A percentile compares a stretch with the other conserved stretches of the same genome.
Conservation (phyloP, 53 echinoderm and acorn worm species). For the Stichopus horrens region DNA sequence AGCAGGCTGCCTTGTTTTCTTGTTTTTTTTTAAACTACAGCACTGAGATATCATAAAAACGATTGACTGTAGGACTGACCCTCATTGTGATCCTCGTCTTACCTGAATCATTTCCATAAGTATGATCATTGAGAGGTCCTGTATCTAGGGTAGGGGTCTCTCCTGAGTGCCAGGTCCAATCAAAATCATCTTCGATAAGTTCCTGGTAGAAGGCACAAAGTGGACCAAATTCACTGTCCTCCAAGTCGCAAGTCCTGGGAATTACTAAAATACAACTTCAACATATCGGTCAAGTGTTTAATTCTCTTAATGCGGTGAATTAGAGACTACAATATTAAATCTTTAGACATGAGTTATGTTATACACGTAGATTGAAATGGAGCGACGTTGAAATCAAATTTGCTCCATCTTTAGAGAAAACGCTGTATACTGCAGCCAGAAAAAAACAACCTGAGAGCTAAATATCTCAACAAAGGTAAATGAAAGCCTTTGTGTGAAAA, state of each 20-base stretch:
- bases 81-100: not conserved
- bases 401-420: too few relatives aligned
- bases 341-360: too few relatives aligned
- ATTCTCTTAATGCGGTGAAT: too few relatives aligned
- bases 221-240: constrained; percentile 63
- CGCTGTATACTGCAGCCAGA: too few relatives aligned
- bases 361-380: too few relatives aligned
- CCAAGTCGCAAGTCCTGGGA: constrained; percentile 68
- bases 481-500: too few relatives aligned
- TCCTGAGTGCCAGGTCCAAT: constrained; percentile 82
- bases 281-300: too few relatives aligned
- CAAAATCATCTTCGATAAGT: constrained; percentile 67
- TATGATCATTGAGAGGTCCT: constrained; percentile 75
- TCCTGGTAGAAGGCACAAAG: constrained; percentile 86
- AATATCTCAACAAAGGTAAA: too few relatives aligned
- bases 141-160: constrained; percentile 90
- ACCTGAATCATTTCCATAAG: constrained; percentile 56
- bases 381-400: too few relatives aligned
- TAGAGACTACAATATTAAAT: too few relatives aligned
- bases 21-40: not conserved
- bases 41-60: not conserved
- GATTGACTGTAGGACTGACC: not conserved
- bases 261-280: constrained; percentile 40
- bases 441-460: too few relatives aligned
- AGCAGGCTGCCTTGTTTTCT: too few relatives aligned